Evolutionary conservation across 2,888 invertebrate genomes (phyloP).

Genomic region (Drosophila hamatofila): DNA sequence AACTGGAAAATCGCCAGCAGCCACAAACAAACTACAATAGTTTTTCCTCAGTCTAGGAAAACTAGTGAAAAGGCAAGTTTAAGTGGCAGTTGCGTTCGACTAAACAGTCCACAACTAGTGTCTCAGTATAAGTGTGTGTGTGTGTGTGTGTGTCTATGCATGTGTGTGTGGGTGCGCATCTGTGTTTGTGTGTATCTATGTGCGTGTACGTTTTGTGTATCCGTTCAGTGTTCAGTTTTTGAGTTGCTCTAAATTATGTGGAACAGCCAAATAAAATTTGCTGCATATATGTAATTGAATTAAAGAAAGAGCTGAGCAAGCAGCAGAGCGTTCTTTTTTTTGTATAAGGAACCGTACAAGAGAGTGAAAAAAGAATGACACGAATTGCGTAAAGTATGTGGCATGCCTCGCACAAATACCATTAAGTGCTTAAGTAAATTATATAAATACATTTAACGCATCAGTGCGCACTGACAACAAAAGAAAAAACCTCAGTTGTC

Average conservation of each 20-base stretch:
- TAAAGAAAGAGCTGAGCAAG: constrained; percentile 55
- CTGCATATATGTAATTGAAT: constrained; percentile 68
- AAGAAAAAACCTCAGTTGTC: constrained; percentile 9
- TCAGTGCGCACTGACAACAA: constrained; percentile 41
- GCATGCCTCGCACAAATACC: constrained; percentile 52
- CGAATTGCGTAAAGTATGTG: constrained; percentile 70
- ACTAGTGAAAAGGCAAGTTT: constrained; percentile 70
- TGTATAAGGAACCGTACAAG: constrained; percentile 44
- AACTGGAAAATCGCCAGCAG: constrained; percentile 72
- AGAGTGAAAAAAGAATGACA: constrained; percentile 20
- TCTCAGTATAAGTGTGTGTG: constrained; percentile 18
- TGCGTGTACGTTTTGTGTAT: constrained; percentile 70
- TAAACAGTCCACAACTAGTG: constrained; percentile 31
- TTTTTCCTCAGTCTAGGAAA: constrained; percentile 62
- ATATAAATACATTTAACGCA: constrained; percentile 70
- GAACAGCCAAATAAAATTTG: constrained; percentile 39
- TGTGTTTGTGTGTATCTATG: constrained; percentile 37
- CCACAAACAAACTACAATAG: constrained; percentile 45
- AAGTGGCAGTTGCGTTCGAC: constrained; percentile 69
- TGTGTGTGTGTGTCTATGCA: constrained; percentile 11
- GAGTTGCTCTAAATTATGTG: constrained; percentile 64
- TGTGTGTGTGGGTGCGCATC: constrained; percentile 5
- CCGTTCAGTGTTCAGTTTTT: constrained; percentile 55
- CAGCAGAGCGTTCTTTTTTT: constrained; percentile 46
- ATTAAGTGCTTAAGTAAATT: constrained; percentile 72